Conservation (phyloP, 2,888 invertebrate species). For the Tineola bisselliella region DNA sequence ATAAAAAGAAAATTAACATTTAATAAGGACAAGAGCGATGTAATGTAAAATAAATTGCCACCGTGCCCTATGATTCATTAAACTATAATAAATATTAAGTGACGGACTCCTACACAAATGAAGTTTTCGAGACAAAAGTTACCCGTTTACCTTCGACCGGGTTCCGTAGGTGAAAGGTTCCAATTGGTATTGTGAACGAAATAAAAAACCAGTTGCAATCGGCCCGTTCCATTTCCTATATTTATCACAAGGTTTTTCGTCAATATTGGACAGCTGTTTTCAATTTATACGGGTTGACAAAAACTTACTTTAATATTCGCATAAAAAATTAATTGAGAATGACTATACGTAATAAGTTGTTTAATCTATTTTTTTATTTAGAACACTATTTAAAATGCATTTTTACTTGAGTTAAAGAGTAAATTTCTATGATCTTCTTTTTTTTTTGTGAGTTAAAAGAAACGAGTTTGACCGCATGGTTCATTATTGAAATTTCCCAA, state of each 20-base stretch:
- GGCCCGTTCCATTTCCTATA: not conserved
- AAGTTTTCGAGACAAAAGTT: not conserved
- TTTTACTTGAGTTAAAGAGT: too few species aligned
- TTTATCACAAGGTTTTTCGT: not conserved
- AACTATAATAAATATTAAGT: not conserved
- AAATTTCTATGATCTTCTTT: too few species aligned
- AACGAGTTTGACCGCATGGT: too few species aligned
- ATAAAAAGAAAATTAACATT: not conserved
- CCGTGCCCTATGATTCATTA: not conserved
- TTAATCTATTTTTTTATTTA: too few species aligned
- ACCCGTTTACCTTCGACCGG: slow-evolving; percentile 37
- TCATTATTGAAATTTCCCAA: too few species aligned
- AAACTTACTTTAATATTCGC: too few species aligned
- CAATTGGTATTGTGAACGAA: slow-evolving; percentile 29
- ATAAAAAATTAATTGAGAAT: too few species aligned
- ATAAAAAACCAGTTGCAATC: slow-evolving; percentile 11
- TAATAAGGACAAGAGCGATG: not conserved
- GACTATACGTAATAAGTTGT: too few species aligned
- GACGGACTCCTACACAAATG: not conserved
- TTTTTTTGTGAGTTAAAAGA: too few species aligned
- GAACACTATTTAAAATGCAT: too few species aligned
- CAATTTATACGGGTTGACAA: not conserved
- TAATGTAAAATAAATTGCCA: not conserved
- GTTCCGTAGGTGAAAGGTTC: slow-evolving; percentile 41
- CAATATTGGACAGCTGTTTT: not conserved